phyloP scores from a whole-genome alignment of 2,113 vertebrate species.

The Heptranchias perlo region DNA sequence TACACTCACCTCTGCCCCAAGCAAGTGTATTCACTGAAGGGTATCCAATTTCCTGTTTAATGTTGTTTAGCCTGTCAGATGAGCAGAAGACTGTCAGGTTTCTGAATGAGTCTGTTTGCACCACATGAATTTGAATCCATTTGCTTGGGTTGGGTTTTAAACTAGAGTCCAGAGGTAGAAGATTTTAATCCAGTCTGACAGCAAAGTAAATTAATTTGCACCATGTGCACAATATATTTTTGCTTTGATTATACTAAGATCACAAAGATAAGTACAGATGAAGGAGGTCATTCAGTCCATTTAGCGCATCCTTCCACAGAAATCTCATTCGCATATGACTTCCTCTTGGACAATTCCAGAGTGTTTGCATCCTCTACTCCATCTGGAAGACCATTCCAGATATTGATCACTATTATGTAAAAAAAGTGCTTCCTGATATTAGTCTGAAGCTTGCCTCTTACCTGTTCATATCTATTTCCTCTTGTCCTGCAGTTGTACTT shows the following conservation, averaged over 20 bases:
- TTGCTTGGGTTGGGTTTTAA: conserved; percentile 5
- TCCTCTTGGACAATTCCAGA: background rate
- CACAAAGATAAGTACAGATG: background rate
- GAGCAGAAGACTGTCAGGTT: background rate
- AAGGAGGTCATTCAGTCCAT: background rate
- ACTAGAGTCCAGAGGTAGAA: background rate
- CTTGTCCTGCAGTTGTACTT: too few species aligned
- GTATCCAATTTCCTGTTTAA: conserved; percentile 28
- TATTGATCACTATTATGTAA: too few species aligned
- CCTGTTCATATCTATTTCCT: background rate
- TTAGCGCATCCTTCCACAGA: background rate
- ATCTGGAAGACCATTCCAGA: background rate
- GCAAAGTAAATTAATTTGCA: conserved; percentile 12
- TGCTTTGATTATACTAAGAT: background rate
- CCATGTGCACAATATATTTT: background rate
- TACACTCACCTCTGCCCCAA: background rate
- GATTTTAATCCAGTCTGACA: conserved; percentile 3
- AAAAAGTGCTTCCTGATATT: background rate
- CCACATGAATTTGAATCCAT: conserved; percentile 28
- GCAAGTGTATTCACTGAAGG: background rate
- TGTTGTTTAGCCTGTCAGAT: conserved; percentile 25
- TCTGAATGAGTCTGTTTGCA: conserved; percentile 31
- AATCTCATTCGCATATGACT: background rate
- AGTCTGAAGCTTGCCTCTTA: background rate
- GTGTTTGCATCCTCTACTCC: background rate